phyloP scores from a whole-genome alignment of 1,140 invertebrate species.

The Eubasilissa regina region DNA sequence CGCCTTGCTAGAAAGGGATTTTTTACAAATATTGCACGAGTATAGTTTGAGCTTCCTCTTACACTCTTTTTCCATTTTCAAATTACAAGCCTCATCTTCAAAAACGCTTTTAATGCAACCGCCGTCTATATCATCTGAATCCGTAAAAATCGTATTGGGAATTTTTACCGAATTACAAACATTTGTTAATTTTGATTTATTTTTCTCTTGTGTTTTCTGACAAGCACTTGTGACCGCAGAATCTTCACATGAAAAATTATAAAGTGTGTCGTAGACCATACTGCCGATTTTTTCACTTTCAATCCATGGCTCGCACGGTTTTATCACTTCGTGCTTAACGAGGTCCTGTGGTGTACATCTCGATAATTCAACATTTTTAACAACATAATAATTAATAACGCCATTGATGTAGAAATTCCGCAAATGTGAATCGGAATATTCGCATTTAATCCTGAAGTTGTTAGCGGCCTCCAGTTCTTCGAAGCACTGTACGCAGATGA shows the following conservation, averaged over 20 bases:
- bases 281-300: not conserved
- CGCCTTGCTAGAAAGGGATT: conserved; percentile 35
- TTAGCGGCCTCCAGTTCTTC: conserved; percentile 25
- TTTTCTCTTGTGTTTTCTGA: too few relatives aligned
- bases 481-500: conserved; percentile 33
- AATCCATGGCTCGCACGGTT: not conserved
- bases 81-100: too few relatives aligned
- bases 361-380: not conserved
- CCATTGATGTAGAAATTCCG: not conserved
- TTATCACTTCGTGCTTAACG: not conserved
- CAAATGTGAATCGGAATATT: conserved; percentile 28
- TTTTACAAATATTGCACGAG: conserved; percentile 42
- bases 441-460: conserved; percentile 28
- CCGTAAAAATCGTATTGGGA: too few relatives aligned
- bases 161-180: too few relatives aligned
- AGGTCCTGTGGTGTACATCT: not conserved
- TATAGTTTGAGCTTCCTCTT: too few relatives aligned
- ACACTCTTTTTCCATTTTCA: too few relatives aligned
- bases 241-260: too few relatives aligned
- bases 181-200: too few relatives aligned
- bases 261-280: not conserved
- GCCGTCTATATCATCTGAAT: too few relatives aligned
- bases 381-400: not conserved
- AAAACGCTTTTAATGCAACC: too few relatives aligned
- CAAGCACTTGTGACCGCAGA: too few relatives aligned